Conservation (phyloP, 1,140 invertebrate genomes). For the Telenomus remus region DNA sequence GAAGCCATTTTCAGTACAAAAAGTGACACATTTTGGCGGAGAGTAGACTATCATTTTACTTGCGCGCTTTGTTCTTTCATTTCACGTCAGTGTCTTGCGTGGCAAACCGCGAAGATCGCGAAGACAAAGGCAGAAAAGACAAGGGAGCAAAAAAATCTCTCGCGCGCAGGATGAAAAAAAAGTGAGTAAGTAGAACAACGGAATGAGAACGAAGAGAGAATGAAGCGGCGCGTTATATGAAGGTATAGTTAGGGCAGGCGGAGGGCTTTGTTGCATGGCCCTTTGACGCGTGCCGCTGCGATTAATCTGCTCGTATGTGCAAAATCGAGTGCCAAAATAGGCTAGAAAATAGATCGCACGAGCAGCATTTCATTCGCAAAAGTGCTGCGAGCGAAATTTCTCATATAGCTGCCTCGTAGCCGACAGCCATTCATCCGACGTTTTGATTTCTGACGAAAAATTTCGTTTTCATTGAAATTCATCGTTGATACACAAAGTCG, state of each 20-base stretch:
- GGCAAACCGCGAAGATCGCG: conserved; percentile 44
- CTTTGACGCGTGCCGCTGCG: conserved; percentile 59
- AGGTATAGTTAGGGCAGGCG: conserved; percentile 41
- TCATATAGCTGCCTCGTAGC: conserved; percentile 19
- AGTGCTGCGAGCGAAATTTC: conserved; percentile 41
- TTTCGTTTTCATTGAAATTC: conserved; percentile 7
- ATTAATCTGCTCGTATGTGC: conserved; percentile 61
- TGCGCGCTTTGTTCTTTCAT: conserved; percentile 49
- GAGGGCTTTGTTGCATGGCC: conserved; percentile 54
- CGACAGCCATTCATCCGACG: conserved; percentile 15
- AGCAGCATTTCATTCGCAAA: conserved; percentile 35
- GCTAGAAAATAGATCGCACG: conserved; percentile 47
- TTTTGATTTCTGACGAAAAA: conserved; percentile 33
- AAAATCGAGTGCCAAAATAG: conserved; percentile 59
- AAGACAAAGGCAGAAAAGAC: conserved; percentile 38
- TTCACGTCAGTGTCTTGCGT: conserved; percentile 46
- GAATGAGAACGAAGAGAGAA: no score
- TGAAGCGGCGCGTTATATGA: conserved; percentile 35
- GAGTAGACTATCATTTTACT: conserved; percentile 42
- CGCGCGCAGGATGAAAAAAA: conserved; percentile 25
- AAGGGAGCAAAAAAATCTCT: conserved; percentile 15
- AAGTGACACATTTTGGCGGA: conserved; percentile 38
- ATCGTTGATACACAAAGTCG: no score
- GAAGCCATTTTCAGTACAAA: conserved; percentile 8
- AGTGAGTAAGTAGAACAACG: conserved; percentile 1